Evolutionary conservation across 2,113 vertebrate species (phyloP).

Genomic region (Lamprologus lemairii): DNA sequence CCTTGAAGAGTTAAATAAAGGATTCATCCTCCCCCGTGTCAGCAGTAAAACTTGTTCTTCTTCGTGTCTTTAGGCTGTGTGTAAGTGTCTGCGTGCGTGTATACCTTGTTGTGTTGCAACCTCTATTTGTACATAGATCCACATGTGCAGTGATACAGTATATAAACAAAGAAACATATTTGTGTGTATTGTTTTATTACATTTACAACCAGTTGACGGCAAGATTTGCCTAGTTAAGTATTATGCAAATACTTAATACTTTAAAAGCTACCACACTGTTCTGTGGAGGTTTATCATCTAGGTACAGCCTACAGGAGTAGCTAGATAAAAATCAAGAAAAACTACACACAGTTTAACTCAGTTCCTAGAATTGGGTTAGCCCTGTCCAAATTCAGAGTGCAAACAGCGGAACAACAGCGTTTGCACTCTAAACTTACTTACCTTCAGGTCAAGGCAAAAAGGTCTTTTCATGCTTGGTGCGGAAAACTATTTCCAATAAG

Average conservation of each 20-base stretch:
- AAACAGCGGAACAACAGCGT: conserved; percentile 36
- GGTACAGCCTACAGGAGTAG: background rate
- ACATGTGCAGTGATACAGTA: conserved; percentile 18
- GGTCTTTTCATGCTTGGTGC: background rate
- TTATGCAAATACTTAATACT: background rate
- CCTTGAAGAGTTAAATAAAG: conserved; percentile 62
- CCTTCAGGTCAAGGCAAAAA: conserved; percentile 4
- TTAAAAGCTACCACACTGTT: background rate
- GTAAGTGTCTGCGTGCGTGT: conserved; percentile 23
- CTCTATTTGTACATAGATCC: conserved; percentile 8
- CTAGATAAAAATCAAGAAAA: background rate
- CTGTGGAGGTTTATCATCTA: background rate
- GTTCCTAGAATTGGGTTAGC: conserved; percentile 36
- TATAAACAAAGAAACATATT: background rate
- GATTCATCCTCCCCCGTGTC: conserved; percentile 60
- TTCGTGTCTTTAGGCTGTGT: conserved; percentile 48
- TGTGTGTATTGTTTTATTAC: background rate
- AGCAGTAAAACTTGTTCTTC: conserved; percentile 74
- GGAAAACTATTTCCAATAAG: conserved; percentile 13
- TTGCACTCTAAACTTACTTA: conserved; percentile 41
- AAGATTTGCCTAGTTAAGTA: background rate
- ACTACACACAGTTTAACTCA: background rate
- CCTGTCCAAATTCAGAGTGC: background rate
- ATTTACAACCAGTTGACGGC: background rate
- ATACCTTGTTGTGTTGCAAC: conserved; percentile 49